These are phyloP conservation scores for Euproctis similis DNA, from an alignment of 2,888 invertebrate species.

Conservation along the genomic window DNA sequence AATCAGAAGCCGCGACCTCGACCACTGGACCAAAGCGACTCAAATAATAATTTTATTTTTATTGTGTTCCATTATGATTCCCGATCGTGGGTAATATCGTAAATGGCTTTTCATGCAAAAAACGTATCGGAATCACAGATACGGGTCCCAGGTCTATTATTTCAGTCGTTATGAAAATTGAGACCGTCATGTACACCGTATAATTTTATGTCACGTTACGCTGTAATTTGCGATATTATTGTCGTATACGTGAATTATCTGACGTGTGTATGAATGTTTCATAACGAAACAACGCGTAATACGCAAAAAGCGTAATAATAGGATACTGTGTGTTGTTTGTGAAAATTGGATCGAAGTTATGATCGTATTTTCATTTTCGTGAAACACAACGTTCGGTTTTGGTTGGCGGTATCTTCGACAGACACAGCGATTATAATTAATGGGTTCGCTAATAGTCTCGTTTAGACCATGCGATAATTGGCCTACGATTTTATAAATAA, in stretches of 20 bases:
- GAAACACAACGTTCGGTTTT: constrained; percentile 39
- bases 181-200: constrained; percentile 30
- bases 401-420: constrained; percentile 60
- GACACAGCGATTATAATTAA: constrained; percentile 61
- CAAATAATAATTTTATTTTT: too few relatives aligned
- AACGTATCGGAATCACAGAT: constrained; percentile 17
- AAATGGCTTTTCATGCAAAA: constrained; percentile 19
- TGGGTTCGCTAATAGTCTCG: constrained; percentile 36
- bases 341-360: constrained; percentile 23
- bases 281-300: constrained; percentile 12
- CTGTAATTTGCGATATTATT: constrained; percentile 35
- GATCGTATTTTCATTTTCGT: constrained; percentile 33
- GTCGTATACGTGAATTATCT: constrained; percentile 26
- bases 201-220: constrained; percentile 36
- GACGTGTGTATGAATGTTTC: constrained; percentile 12
- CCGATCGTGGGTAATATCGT: constrained; percentile 15
- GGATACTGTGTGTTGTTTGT: constrained; percentile 15
- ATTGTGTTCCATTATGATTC: constrained; percentile 18
- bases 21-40: too few relatives aligned
- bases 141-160: constrained; percentile 26
- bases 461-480: constrained; percentile 27
- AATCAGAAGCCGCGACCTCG: too few relatives aligned
- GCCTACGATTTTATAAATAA: too few relatives aligned
- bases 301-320: constrained; percentile 11
- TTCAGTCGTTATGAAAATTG: constrained; percentile 41